Evolutionary conservation across 2,797 vertebrate species (phyloP).

Genomic region (Adrianichthys oophorus): DNA sequence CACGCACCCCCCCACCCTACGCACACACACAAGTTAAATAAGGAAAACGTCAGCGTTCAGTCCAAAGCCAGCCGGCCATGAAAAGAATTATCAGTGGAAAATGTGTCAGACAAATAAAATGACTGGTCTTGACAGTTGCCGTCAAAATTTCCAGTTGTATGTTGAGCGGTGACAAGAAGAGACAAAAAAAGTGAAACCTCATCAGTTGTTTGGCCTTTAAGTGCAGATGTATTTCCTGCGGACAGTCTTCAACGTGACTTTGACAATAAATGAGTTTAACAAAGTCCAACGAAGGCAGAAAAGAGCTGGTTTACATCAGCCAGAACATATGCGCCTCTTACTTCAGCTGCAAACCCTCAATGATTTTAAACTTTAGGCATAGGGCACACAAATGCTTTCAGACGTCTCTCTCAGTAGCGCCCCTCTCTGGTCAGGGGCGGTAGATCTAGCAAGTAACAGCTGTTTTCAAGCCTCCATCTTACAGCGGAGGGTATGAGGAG

Average conservation of each 20-base stretch:
- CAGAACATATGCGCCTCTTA: conserved; percentile 16
- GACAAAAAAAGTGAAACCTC: conserved; percentile 22
- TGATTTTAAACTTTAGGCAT: conserved; percentile 15
- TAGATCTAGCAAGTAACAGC: conserved; percentile 66
- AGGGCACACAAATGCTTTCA: conserved; percentile 39
- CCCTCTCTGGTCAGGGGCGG: conserved; percentile 66
- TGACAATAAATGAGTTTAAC: conserved; percentile 54
- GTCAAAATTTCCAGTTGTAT: conserved; percentile 68
- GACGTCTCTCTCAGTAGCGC: conserved; percentile 64
- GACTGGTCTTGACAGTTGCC: conserved; percentile 54
- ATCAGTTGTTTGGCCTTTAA: conserved; percentile 32
- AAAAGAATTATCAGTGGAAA: conserved; percentile 80
- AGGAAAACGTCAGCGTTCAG: conserved; percentile 68
- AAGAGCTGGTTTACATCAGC: conserved; percentile 37
- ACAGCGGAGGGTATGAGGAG: conserved; percentile 50
- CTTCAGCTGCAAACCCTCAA: conserved; percentile 17
- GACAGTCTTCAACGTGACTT: conserved; percentile 35
- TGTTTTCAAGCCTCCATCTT: conserved; percentile 73
- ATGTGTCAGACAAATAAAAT: conserved; percentile 68
- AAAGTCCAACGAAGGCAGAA: conserved; percentile 42
- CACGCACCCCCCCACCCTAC: too few relatives aligned
- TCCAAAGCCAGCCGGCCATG: conserved; percentile 70
- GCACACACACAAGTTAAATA: conserved; percentile 65
- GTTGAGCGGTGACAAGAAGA: conserved; percentile 46
- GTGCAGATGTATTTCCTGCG: conserved; percentile 37